Evolutionary conservation across 2,113 vertebrate genomes (phyloP), one percentile per base, ranked within the genome.

Genomic region (Pedionomus torquatus): DNA sequence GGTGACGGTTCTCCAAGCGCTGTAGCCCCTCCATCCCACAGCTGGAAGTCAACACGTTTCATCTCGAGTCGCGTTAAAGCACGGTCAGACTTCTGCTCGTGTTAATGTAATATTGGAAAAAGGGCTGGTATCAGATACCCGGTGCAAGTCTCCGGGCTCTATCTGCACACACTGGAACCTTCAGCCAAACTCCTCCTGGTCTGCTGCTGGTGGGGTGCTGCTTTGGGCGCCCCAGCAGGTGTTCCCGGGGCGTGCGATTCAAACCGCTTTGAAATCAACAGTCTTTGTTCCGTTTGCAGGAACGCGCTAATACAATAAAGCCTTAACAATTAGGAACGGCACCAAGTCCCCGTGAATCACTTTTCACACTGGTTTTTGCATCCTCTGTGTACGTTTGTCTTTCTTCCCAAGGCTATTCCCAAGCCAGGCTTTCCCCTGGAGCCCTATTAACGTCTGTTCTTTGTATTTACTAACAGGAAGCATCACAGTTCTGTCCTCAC

Each of bases 391-490:
- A 44, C 46, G 75, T 83, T 97, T 94, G 86, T 37, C 79, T 90
- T 95, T 64, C 86, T 92, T 96, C 95, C 93, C 95, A 96, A 97
- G 95, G 93, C 80, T 89, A 96, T 96, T 97, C 97, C 96, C 97
- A 95, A 94, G 89, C 93, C 86, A 35, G 3, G 65, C 74, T 94
- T 98, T 97, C 94, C 98, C 97, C 96, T 90, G 60, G 98, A 97
- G 98, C 85, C 96, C 97, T 89, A 97, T 98, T 98, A 98, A 55
- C 82, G 12, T 57, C 95, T 44, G 65, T 94, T 97, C 97, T 96
- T 96, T 97, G 80, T 98, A 95, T 98, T 98, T 97, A 97, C 94
- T 96, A 97, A 97, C 98, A 98, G 98, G 98, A 98, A 98, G 71
- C 87, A 13, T 90, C 64, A 41, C 90, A 72, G 52, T 69, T 97